Evolutionary conservation across 2,113 vertebrate genomes (phyloP), one percentile per base, ranked within the genome.

Genomic region (Ariopsis seemanni): DNA sequence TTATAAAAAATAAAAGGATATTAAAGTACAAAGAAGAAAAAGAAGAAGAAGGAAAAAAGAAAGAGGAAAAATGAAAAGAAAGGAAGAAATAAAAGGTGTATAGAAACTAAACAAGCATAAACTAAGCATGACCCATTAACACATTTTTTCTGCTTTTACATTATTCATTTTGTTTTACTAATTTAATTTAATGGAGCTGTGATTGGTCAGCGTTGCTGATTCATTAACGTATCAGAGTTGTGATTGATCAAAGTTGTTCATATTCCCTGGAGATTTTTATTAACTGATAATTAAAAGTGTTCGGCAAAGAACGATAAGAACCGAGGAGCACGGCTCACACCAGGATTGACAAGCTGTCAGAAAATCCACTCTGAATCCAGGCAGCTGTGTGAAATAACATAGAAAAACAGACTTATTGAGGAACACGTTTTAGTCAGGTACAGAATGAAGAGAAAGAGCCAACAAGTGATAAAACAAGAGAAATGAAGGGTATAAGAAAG

Each of bases 201-300:
- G 65, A 67, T 67, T 67, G 25, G 65, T 5, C n/a, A 10, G 65
- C 2, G 11, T 11, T 10, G 4, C 25, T 2, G 2, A 27, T 1
- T 50, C 48, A 75, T 52, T 52, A 22, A 22, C 5, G 20, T 11
- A 52, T 2, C 1, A 0, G 42, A 75, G 52, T 89, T 92, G 92
- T 94, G 94, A 94, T 94, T 94, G 93, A 93, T 94, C 93, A 94
- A 94, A 93, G 94, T 94, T 88, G 91, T 92, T 25, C 14, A 53
- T 15, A 8, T 94, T 93, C 93, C 92, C 93, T 8, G 25, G 89
- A 90, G 93, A 90, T 92, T 94, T 92, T 94, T 94, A 94, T 94
- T 93, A 87, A 67, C 88, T 81, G 88, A 86, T 93, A 94, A 94
- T 95, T 94, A 94, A 94, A 90, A 90, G 88, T 88, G 90, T 42